A percentile compares a stretch with the other conserved stretches of the same genome.
phyloP scores from a whole-genome alignment of 2,888 invertebrate species.

The Phortica magna region DNA sequence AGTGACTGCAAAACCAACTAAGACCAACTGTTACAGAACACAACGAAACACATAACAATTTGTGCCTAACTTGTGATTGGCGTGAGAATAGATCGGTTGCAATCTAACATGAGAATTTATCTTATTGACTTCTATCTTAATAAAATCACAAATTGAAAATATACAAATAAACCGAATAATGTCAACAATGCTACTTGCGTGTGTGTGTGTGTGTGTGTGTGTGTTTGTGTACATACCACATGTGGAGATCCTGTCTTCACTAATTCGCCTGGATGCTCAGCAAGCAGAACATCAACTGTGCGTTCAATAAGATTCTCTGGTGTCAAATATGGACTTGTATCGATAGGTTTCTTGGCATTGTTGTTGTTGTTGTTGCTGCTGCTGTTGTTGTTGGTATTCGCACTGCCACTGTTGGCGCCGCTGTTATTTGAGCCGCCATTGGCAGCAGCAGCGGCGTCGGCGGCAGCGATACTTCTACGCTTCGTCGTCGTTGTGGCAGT shows the following conservation, averaged over 20 bases:
- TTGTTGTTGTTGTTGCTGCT: conserved; percentile 64
- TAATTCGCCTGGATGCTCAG: conserved; percentile 95
- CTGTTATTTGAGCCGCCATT: conserved; percentile 51
- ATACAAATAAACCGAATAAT: too few relatives aligned
- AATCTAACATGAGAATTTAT: not conserved
- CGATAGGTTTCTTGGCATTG: conserved; percentile 67
- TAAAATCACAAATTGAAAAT: too few relatives aligned
- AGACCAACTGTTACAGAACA: too few relatives aligned
- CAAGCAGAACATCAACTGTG: conserved; percentile 89
- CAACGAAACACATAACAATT: too few relatives aligned
- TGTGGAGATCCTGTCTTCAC: conserved; percentile 97
- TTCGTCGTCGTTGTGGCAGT: conserved; percentile 46
- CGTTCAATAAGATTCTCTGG: conserved; percentile 90
- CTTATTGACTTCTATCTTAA: too few relatives aligned
- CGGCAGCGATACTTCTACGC: conserved; percentile 44
- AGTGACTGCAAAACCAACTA: too few relatives aligned
- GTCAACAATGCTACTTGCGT: too few relatives aligned
- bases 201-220: too few relatives aligned
- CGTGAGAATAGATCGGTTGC: not conserved
- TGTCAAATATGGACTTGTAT: conserved; percentile 81
- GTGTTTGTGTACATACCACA: conserved; percentile 82
- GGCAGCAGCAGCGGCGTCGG: conserved; percentile 23
- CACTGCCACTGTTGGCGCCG: conserved; percentile 48
- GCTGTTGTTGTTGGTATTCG: conserved; percentile 58
- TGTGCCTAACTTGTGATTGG: not conserved